Evolutionary conservation across 92 coral and sea anemone genomes (phyloP), one percentile per base, ranked within the genome.

Genomic region (Phenganax stokvisi): DNA sequence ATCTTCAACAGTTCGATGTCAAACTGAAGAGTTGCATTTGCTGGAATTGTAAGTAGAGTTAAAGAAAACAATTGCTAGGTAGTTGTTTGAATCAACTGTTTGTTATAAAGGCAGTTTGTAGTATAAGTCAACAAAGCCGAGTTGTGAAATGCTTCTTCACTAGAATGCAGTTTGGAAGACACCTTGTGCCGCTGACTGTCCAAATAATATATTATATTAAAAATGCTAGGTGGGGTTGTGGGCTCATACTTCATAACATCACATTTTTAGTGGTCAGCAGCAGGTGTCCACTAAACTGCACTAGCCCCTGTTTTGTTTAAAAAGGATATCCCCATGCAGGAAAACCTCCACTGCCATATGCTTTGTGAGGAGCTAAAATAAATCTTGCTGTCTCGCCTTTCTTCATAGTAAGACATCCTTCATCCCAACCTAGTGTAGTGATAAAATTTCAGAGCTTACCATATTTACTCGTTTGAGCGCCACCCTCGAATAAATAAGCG

Each of bases 261-360:
- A 20, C 25, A 20, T 20, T 20, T 20, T 20, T 20, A 20, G 25
- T 20, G 25, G 25, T 20, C 25, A 20, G 25, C 25, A 20, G 25
- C 25, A 20, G 25, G 25, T 20, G 25, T 20, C 25, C 25, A 20
- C 25, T 20, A 20, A 20, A 20, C 25, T 20, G 25, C 25, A 20
- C 25, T 20, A 20, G 25, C 25, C 25, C 25, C 25, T 20, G 25
- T 20, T 20, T 20, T 20, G 25, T 20, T 44, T 11, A 25, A 66
- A 83, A 87, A 87, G 90, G 90, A 87, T 87, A 87, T 87, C 74
- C 74, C 90, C 90, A 87, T 55, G 90, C 87, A 4, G 90, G 80
- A 30, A 87, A 87, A 31, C 90, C 90, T 47, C 66, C 27, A 25
- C 58, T 0, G 29, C 90, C 90, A 87, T 87, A 87, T 52, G 87